Base-by-base conservation (phyloP, 2,888 invertebrate species). In the Liodrosophila aerea region DNA sequence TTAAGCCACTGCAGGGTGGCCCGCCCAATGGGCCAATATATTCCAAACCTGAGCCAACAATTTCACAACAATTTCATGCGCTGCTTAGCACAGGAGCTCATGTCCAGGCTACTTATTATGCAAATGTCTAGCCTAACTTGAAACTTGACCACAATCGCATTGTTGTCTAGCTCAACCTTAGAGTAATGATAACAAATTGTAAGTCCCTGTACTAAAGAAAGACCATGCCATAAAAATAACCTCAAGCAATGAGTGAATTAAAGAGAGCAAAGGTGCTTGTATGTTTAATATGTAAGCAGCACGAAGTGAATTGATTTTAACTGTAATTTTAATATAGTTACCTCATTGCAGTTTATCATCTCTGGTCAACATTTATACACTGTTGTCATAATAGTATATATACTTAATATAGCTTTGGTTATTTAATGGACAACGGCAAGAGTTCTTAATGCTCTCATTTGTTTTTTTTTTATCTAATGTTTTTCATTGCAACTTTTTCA, bases 41-140 rank as follows among this genome's bases (percentile, higher is more conserved):
- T 64, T n/a, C n/a, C 65, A 60, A 61, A 76, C 56, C 82, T 57
- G 45, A 52, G 73, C 65, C 66, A 64, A 22, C 22, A 22, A 22
- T 22, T 22, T 76, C 53, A 83, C 58, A 78, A 76, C 85, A 78
- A 78, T 78, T 78, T 78, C 85, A 78, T 83, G 78, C 76, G 56
- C 85, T 73, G 85, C 60, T 73, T 76, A 64, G 41, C 73, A 78
- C 63, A 49, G 77, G 33, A 64, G 56, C 59, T 64, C 27, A 44
- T 37, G 56, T 75, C 51, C 64, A 43, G 77, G 63, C 76, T 74
- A 63, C 76, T 83, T 83, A 78, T 78, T 78, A 78, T 85, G 78
- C 78, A 78, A 78, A 78, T 85, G 85, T 50, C 75, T 59, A 70
- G 43, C 45, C 30, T 46, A 50, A 15, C 15, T 15, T 46, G 65